Conservation (phyloP, 2,113 vertebrate genomes). For the Ahaetulla prasina region DNA sequence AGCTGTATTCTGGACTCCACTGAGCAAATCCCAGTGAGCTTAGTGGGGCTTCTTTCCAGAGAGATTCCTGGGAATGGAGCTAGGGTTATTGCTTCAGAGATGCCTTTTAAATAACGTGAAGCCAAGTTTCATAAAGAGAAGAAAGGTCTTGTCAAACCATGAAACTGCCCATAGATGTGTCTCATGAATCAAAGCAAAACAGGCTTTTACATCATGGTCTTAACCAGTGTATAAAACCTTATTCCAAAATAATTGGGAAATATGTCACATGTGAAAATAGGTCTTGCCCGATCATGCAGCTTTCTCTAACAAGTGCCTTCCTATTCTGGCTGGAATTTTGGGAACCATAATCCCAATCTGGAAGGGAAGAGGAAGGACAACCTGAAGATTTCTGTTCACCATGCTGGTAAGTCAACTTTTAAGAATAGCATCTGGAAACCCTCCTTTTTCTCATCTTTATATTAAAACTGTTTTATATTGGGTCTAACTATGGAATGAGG, state of each 20-base stretch:
- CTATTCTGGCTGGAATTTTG: background rate
- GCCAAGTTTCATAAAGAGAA: background rate
- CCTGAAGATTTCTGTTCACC: background rate
- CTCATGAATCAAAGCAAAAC: background rate
- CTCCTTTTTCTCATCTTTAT: background rate
- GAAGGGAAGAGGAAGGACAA: background rate
- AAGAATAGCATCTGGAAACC: background rate
- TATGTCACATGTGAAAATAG: background rate
- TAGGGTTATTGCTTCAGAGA: background rate
- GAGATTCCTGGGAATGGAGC: background rate
- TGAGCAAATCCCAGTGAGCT: background rate
- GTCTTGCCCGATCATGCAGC: background rate
- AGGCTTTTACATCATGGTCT: background rate
- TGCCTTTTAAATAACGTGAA: background rate
- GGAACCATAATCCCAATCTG: background rate
- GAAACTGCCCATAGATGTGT: background rate
- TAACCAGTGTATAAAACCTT: background rate
- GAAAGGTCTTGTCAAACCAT: background rate
- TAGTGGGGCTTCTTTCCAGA: background rate
- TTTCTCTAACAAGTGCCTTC: background rate
- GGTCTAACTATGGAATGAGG: background rate
- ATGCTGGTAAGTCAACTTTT: background rate
- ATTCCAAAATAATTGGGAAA: background rate
- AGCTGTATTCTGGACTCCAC: background rate
- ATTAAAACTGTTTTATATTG: background rate